phyloP scores from a whole-genome alignment of 2,113 vertebrate species.

The Solea senegalensis region DNA sequence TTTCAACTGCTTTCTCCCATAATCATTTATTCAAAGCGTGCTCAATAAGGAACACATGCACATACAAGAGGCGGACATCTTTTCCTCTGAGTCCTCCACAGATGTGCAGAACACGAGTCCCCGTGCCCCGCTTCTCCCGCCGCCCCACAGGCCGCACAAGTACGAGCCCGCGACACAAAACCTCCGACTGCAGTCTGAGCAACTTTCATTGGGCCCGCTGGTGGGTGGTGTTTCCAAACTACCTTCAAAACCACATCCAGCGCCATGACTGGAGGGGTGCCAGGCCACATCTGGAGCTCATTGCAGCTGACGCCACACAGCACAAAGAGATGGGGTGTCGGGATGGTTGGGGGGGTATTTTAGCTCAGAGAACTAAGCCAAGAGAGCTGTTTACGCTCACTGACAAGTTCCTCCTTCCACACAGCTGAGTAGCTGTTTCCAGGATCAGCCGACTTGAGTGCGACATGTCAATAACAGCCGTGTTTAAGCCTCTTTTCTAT shows the following conservation, averaged over 20 bases:
- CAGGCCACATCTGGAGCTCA: constrained; percentile 84
- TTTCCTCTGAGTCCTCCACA: constrained; percentile 1
- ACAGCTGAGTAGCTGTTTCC: constrained; percentile 45
- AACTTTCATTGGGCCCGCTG: constrained; percentile 78
- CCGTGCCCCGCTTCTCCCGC: constrained; percentile 2
- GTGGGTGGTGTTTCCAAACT: constrained; percentile 80
- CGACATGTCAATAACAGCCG: constrained; percentile 42
- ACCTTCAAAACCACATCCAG: constrained; percentile 81
- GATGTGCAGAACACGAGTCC: too few species aligned
- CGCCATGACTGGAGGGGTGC: constrained; percentile 74
- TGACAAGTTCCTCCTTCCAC: constrained; percentile 60
- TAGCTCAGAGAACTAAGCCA: constrained; percentile 46
- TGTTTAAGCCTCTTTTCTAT: constrained; percentile 11
- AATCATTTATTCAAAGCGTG: constrained; percentile 49
- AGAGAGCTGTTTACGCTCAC: constrained; percentile 69
- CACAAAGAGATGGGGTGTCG: constrained; percentile 69
- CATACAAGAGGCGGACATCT: constrained; percentile 22
- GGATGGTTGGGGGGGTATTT: constrained; percentile 49
- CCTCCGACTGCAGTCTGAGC: constrained; percentile 58
- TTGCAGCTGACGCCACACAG: constrained; percentile 84
- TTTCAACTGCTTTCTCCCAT: constrained; percentile 43
- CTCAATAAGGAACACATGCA: constrained; percentile 63
- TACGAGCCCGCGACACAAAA: constrained; percentile 35
- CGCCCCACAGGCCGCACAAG: constrained; percentile 19
- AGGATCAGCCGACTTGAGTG: constrained; percentile 40